Conservation (phyloP, 2,113 vertebrate species). For the Aptenodytes patagonicus region DNA sequence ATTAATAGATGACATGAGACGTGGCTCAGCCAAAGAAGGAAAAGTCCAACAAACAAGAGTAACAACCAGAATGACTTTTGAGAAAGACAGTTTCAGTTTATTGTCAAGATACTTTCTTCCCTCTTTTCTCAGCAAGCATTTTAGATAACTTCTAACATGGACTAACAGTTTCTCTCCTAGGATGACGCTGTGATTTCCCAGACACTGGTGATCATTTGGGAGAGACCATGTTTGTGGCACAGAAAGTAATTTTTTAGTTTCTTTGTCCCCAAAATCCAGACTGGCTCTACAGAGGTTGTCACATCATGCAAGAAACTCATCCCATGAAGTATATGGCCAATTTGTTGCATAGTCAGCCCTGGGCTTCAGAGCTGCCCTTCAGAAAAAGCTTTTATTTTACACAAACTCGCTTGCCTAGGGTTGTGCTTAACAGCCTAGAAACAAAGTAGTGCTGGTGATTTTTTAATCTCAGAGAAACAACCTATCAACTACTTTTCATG, state of each 20-base stretch:
- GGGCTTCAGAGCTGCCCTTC: neutral
- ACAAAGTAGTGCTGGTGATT: neutral
- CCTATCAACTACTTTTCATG: neutral
- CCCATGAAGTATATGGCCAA: neutral
- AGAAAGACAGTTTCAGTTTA: neutral
- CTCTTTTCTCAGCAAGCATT: neutral
- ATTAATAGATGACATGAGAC: conserved; percentile 79
- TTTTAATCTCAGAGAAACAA: neutral
- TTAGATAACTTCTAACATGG: neutral
- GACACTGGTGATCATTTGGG: neutral
- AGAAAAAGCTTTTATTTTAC: neutral
- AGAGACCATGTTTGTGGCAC: neutral
- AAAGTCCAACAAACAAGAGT: neutral
- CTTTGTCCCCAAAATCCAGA: neutral
- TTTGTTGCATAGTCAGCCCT: neutral
- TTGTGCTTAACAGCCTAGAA: neutral
- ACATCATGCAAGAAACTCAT: neutral
- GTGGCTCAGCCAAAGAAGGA: conserved; percentile 73
- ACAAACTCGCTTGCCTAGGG: neutral
- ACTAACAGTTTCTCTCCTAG: neutral
- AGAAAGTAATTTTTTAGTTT: neutral
- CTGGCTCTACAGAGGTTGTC: neutral
- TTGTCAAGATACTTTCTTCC: neutral
- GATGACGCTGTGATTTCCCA: neutral
- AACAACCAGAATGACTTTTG: neutral